Conservation (phyloP, 2,888 invertebrate species). For the Drosophila gaucha region DNA sequence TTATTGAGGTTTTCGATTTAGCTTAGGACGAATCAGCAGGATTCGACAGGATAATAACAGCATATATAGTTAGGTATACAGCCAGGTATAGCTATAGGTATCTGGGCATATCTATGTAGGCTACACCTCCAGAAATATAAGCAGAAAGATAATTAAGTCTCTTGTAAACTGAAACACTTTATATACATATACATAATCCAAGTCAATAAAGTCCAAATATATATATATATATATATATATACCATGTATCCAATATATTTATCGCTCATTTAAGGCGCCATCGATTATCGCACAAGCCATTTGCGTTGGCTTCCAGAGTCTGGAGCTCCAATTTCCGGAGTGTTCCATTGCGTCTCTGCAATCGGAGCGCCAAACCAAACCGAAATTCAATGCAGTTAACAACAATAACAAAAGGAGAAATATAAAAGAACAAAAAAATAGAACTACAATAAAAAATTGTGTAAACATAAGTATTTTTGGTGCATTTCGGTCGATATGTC, state of each 20-base stretch:
- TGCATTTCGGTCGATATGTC: slow-evolving; percentile 40
- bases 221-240: slow-evolving; percentile 2
- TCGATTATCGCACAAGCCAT: slow-evolving; percentile 17
- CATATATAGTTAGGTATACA: no score
- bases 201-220: not conserved
- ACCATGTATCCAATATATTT: not conserved
- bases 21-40: no score
- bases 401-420: not conserved
- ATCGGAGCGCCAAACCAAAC: slow-evolving; percentile 14
- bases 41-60: no score
- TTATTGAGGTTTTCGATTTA: no score
- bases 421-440: not conserved
- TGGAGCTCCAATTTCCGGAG: slow-evolving; percentile 28
- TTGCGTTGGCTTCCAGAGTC: slow-evolving; percentile 43
- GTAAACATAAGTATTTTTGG: slow-evolving; percentile 40
- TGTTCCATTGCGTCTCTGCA: slow-evolving; percentile 44
- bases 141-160: no score
- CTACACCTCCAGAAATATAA: no score
- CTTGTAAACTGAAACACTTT: not conserved
- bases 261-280: not conserved
- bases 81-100: no score
- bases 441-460: slow-evolving; percentile 37
- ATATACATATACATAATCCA: not conserved
- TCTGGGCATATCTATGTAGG: no score
- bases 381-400: slow-evolving; percentile 20